Evolutionary conservation across 2,888 invertebrate genomes (phyloP).

Genomic region (Trissolcus brochymenae): DNA sequence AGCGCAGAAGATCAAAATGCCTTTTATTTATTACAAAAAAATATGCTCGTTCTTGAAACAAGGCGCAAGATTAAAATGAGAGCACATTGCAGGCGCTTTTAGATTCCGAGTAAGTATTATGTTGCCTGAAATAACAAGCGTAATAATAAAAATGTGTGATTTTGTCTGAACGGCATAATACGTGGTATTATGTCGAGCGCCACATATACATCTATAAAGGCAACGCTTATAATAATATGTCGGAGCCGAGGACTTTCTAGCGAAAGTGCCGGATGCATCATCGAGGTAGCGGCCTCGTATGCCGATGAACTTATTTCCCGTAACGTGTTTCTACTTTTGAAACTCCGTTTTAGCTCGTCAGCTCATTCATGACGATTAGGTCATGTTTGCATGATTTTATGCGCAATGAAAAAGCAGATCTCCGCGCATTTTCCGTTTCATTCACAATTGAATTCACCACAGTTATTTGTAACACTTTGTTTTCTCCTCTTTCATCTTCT

Average conservation of each 20-base stretch:
- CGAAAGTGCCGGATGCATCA: slow-evolving; percentile 59
- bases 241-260: slow-evolving; percentile 54
- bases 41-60: background rate
- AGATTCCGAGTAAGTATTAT: slow-evolving; percentile 35
- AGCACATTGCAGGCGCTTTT: slow-evolving; percentile 6
- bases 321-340: slow-evolving; percentile 57
- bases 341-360: slow-evolving; percentile 41
- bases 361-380: slow-evolving; percentile 33
- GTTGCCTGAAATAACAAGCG: slow-evolving; percentile 32
- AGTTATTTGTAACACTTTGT: background rate
- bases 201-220: slow-evolving; percentile 32
- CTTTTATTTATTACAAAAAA: background rate
- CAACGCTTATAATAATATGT: slow-evolving; percentile 39
- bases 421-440: slow-evolving; percentile 2
- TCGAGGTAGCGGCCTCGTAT: slow-evolving; percentile 54
- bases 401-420: slow-evolving; percentile 24
- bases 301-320: slow-evolving; percentile 59
- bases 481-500: slow-evolving; percentile 2
- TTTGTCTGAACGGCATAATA: slow-evolving; percentile 51
- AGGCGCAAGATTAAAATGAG: slow-evolving; percentile 4
- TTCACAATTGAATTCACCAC: background rate
- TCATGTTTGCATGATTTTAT: slow-evolving; percentile 29
- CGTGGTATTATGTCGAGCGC: slow-evolving; percentile 41
- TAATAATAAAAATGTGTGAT: slow-evolving; percentile 52
- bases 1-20: background rate